phyloP scores from a whole-genome alignment of 2,797 vertebrate species.

The Bovichtus variegatus region DNA sequence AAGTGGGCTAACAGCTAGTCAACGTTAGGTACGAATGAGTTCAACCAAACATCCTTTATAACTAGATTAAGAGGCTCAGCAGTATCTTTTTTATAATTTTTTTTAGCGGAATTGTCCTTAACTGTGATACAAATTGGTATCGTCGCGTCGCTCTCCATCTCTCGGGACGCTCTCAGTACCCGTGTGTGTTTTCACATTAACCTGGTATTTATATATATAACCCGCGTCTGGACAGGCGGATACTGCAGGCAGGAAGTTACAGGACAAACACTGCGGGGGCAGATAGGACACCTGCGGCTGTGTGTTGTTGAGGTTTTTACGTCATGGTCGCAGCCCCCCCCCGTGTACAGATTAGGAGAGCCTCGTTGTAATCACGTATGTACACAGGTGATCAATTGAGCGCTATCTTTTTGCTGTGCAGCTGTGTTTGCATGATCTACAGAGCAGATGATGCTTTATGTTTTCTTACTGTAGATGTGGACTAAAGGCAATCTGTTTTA shows the following conservation, averaged over 20 bases:
- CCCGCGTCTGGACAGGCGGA: background rate
- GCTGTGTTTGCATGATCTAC: constrained; percentile 55
- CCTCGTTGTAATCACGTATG: constrained; percentile 20
- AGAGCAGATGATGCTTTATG: constrained; percentile 6
- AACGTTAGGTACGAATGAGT: background rate
- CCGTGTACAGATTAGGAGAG: background rate
- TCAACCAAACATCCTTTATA: no score
- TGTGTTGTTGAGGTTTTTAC: constrained; percentile 19
- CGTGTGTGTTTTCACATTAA: constrained; percentile 7
- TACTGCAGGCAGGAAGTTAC: constrained; percentile 19
- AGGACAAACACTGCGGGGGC: constrained; percentile 57
- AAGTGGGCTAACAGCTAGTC: constrained; percentile 27
- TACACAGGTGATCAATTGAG: constrained; percentile 8
- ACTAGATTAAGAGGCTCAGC: no score
- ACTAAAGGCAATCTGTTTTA: no score
- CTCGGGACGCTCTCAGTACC: background rate
- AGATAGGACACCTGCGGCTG: constrained; percentile 47
- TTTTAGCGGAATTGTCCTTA: background rate
- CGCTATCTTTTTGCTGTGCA: constrained; percentile 56
- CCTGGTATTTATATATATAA: background rate
- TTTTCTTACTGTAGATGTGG: background rate
- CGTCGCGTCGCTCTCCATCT: background rate
- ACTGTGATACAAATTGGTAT: background rate
- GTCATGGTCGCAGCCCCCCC: background rate
- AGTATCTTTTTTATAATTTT: fast-evolving